These are phyloP conservation scores for Drosophila albomicans DNA, from an alignment of 1,140 invertebrate species.

Conservation along the genomic window DNA sequence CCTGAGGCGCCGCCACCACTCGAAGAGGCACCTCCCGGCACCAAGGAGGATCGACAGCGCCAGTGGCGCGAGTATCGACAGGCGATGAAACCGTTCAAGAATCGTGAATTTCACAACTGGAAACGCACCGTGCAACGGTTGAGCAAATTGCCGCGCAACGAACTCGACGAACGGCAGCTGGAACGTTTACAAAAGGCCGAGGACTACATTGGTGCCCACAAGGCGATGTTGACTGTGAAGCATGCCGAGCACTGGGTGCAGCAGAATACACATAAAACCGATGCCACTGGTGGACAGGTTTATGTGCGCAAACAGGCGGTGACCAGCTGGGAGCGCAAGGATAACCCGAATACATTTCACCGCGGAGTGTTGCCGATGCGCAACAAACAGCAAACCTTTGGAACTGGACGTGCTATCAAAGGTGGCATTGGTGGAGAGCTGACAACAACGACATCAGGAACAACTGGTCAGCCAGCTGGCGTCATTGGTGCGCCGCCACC, in stretches of 20 bases:
- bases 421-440: conserved; percentile 37
- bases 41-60: conserved; percentile 71
- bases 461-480: conserved; percentile 3
- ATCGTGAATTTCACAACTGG: conserved; percentile 76
- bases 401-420: conserved; percentile 68
- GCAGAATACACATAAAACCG: conserved; percentile 34
- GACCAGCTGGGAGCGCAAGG: conserved; percentile 42
- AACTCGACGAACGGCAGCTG: conserved; percentile 69
- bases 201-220: conserved; percentile 73
- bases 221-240: conserved; percentile 73
- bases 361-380: neutral
- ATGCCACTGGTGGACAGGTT: conserved; percentile 38
- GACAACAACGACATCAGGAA: neutral
- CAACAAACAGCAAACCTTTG: conserved; percentile 41
- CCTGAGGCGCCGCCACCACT: conserved; percentile 66
- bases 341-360: conserved; percentile 36
- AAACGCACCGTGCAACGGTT: conserved; percentile 75
- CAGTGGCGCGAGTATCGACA: conserved; percentile 77
- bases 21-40: conserved; percentile 61
- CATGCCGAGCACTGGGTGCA: conserved; percentile 76
- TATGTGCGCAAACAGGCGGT: conserved; percentile 51
- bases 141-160: conserved; percentile 64
- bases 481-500: conserved; percentile 12
- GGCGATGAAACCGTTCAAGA: conserved; percentile 81
- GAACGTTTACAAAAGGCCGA: conserved; percentile 64